A percentile compares a stretch with the other conserved stretches of the same genome.
Conservation (phyloP, 2,113 vertebrate species). For the Delphinus delphis region DNA sequence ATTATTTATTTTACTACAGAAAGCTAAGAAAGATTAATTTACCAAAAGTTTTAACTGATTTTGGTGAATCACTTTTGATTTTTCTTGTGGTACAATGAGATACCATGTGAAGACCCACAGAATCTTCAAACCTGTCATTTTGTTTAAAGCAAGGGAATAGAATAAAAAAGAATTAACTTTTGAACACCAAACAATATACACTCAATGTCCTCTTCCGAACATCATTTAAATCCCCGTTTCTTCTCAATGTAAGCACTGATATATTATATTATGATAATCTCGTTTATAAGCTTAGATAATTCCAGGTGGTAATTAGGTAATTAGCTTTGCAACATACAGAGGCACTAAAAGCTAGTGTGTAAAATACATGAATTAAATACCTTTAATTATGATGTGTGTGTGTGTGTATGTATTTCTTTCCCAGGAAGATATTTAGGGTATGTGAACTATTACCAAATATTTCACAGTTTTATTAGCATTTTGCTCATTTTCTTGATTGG, state of each 20-base stretch:
- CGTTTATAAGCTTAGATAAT: neutral
- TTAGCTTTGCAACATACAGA: neutral
- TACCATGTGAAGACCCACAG: slow-evolving; percentile 91
- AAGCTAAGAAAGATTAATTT: slow-evolving; percentile 74
- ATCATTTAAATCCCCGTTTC: neutral
- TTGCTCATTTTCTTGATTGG: slow-evolving; percentile 15
- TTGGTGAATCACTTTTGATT: slow-evolving; percentile 90
- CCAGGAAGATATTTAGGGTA: neutral
- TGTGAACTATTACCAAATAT: neutral
- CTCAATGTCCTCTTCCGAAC: neutral
- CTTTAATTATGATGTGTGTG: neutral
- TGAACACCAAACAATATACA: neutral
- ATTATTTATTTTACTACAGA: slow-evolving; percentile 5
- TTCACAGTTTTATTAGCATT: slow-evolving; percentile 7
- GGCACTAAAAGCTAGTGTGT: neutral
- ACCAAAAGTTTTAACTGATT: slow-evolving; percentile 92
- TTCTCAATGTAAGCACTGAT: neutral
- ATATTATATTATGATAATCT: neutral
- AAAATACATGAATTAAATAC: neutral
- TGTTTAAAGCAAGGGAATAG: slow-evolving; percentile 66
- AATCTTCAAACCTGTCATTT: slow-evolving; percentile 89
- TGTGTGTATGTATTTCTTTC: neutral
- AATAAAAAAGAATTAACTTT: slow-evolving; percentile 10
- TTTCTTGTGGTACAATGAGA: slow-evolving; percentile 81
- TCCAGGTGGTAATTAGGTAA: neutral